phyloP scores from a whole-genome alignment of 2,113 vertebrate species.

The Podiceps cristatus region DNA sequence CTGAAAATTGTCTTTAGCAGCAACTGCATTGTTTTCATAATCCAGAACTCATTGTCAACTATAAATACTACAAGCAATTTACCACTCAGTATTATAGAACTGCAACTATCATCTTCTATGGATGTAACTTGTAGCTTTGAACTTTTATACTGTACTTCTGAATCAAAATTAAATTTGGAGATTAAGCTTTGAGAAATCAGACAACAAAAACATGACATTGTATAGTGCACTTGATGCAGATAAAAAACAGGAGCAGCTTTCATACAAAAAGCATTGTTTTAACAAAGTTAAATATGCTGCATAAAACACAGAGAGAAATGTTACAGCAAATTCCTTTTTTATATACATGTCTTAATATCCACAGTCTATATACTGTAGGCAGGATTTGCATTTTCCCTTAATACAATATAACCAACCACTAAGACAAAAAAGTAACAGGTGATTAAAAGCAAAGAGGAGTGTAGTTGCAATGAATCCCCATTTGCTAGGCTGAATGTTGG shows the following conservation, averaged over 20 bases:
- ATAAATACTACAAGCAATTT: background rate
- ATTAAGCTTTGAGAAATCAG: background rate
- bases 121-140: background rate
- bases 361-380: background rate
- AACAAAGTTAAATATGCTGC: background rate
- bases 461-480: background rate
- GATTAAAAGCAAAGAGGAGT: background rate
- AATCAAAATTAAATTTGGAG: background rate
- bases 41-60: background rate
- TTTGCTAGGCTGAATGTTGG: background rate
- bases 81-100: background rate
- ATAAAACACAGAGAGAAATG: background rate
- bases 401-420: background rate
- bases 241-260: background rate
- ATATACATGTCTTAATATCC: background rate
- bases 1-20: background rate
- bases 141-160: background rate
- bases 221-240: background rate
- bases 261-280: background rate
- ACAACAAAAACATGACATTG: background rate
- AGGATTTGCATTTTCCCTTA: background rate
- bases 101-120: background rate
- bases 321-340: background rate
- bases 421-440: background rate
- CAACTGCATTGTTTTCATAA: background rate